Evolutionary conservation across 1,140 invertebrate genomes (phyloP), one percentile per base, ranked within the genome.

Genomic region (Cotesia chilonis): DNA sequence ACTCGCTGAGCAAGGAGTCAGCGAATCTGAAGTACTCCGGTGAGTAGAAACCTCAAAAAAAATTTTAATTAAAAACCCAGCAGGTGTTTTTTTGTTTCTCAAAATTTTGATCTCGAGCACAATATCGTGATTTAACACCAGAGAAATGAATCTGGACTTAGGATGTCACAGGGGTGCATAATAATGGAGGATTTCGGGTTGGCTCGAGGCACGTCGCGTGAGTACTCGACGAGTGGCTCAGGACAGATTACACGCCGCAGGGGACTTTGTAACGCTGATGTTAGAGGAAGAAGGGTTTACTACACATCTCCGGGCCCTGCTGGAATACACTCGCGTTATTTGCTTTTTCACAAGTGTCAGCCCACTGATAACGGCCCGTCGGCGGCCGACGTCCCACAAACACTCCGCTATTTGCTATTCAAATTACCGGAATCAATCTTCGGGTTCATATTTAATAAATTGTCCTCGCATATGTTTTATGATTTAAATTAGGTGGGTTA

Each of bases 171-270:
- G 55, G 85, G 85, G 85, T 87, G 85, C 85, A 87, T 87, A 86
- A 80, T 86, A 85, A 85, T 87, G 68, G 79, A 78, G 84, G 83
- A 85, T 86, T 86, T 84, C 67, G 71, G 71, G 63, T 73, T 73
- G 51, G 74, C 74, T 71, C 68, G 80, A 82, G 79, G 57, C 64
- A 74, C 77, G 70, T 63, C 60, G 60, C 60, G 60, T 51, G 66
- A 68, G 75, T 72, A 78, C 75, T 70, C 73, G 76, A 70, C 74
- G 79, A 78, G 77, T 80, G 79, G 78, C 72, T 79, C 75, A 81
- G 79, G 78, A 82, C 81, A 83, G 85, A 85, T 87, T 86, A 86
- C 83, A 84, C 77, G 76, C 84, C 85, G 69, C 84, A 85, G 77
- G 78, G 81, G 80, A 76, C 54, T 71, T 60, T 63, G 67, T 52